Conservation (phyloP, 2,888 invertebrate species). For the Conomelus anceps region DNA sequence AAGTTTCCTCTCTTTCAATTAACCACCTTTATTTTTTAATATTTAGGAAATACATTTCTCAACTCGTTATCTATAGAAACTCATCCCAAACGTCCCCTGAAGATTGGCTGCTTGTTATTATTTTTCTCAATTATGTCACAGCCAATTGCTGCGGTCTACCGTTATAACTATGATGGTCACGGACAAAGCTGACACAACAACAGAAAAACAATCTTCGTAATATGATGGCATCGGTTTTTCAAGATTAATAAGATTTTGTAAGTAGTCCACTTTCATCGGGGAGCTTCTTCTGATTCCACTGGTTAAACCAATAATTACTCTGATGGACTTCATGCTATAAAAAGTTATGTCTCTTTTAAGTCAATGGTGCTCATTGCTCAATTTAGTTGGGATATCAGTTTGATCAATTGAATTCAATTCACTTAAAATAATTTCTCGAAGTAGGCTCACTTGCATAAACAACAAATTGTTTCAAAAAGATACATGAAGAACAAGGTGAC, state of each 20-base stretch:
- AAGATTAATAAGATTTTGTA: background rate
- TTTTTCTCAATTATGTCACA: background rate
- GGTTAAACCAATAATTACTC: background rate
- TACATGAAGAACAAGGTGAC: no score
- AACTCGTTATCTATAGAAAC: background rate
- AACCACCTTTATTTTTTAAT: background rate
- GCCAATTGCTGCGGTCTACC: background rate
- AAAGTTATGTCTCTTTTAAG: background rate
- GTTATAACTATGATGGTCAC: background rate
- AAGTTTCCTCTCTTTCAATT: background rate
- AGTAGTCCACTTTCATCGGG: background rate
- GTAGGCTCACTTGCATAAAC: no score
- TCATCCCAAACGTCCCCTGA: background rate
- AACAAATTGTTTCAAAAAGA: no score
- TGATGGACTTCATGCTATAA: background rate
- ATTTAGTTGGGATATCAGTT: background rate
- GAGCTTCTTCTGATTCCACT: background rate
- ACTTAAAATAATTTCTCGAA: background rate
- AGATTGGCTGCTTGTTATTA: background rate
- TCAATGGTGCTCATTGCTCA: background rate
- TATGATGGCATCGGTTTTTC: background rate
- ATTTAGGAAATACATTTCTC: background rate
- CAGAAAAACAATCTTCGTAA: background rate
- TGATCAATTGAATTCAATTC: background rate
- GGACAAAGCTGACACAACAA: background rate